Evolutionary conservation across 2,797 vertebrate genomes (phyloP), one percentile per base, ranked within the genome.

Genomic region (Clarias laeviceps): DNA sequence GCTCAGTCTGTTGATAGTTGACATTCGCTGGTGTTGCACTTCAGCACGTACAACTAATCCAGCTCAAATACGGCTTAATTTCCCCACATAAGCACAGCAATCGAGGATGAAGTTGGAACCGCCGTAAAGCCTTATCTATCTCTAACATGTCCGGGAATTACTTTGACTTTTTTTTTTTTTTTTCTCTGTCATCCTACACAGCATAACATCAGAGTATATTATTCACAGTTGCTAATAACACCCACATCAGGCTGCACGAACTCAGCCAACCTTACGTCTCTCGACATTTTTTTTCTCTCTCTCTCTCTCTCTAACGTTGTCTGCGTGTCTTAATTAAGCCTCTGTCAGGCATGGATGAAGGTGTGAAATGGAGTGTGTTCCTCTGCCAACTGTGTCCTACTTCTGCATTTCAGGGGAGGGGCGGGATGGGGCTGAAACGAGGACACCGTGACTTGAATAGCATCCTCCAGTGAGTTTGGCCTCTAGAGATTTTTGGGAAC

Each of bases 221-320:
- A 88, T 93, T 93, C 89, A 90, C 88, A 85, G 83, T 89, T 91
- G 92, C 57, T 82, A 54, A 82, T 77, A 34, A 37, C 57, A 80
- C 37, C 78, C 78, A 80, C 69, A 80, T 64, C 78, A 50, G 86
- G 29, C 83, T 73, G 29, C 27, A 20, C 34, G 64, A 74, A 56
- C 69, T 24, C 77, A 45, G 61, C 65, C n/a, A 20, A 59, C 72
- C 79, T 74, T n/a, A 78, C 82, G 85, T 80, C 32, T 70, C 83
- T 62, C 83, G n/a, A 68, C n/a, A 61, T 87, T 45, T 29, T 50
- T 37, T 32, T 32, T 1, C 1, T n/a, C n/a, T n/a, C n/a, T n/a
- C n/a, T n/a, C n/a, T 20, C 22, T 27, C 59, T 29, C 45, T 22
- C 37, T 68, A 32, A 2, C 32, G 40, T 59, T 54, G 77, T 85